Evolutionary conservation across 2,113 vertebrate species (phyloP).

Genomic region (Campylomormyrus tamandua): DNA sequence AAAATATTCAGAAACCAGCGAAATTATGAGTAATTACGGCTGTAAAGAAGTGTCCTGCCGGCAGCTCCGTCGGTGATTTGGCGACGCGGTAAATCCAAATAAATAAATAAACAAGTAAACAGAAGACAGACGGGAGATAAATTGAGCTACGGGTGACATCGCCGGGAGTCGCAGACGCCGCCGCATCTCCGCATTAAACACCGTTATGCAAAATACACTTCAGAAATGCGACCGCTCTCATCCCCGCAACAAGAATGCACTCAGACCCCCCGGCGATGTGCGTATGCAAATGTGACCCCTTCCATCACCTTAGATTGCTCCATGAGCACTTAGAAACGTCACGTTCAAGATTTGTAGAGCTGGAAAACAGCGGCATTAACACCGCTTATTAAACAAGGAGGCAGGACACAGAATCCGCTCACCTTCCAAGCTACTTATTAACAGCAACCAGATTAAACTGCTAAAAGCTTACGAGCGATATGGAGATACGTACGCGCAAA

Average conservation of each 20-base stretch:
- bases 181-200: not conserved
- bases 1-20: constrained; percentile 1
- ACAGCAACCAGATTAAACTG: not conserved
- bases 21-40: constrained; percentile 17
- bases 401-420: not conserved
- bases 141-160: not conserved
- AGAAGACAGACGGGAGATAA: not conserved
- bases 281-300: constrained; percentile 3
- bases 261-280: not conserved
- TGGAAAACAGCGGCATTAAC: not conserved
- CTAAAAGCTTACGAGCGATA: not conserved
- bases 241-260: not conserved
- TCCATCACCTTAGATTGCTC: not conserved
- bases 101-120: not conserved
- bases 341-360: not conserved
- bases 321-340: not conserved
- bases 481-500: not conserved
- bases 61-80: not conserved
- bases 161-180: too few species aligned
- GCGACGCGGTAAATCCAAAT: not conserved
- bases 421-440: not conserved
- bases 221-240: not conserved
- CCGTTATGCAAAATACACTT: not conserved
- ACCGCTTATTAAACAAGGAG: not conserved
- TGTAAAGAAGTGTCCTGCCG: not conserved